These are phyloP conservation scores for Aphelenchoides bicaudatus DNA, from an alignment of 2,888 invertebrate species.

Conservation along the genomic window DNA sequence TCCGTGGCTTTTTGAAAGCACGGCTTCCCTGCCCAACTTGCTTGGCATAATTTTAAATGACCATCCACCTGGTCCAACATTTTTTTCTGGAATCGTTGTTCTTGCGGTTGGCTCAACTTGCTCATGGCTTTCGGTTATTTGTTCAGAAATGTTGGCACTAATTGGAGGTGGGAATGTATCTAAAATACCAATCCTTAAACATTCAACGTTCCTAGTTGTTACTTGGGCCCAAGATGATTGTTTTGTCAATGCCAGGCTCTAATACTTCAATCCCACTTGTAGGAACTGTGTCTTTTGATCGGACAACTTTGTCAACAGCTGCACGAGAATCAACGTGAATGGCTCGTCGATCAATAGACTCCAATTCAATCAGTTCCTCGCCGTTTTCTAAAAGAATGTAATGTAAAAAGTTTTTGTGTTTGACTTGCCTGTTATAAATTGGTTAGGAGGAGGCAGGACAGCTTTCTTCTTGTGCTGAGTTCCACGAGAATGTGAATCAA, in stretches of 20 bases:
- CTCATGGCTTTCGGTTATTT: neutral
- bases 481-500: slow-evolving; percentile 4
- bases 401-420: too few relatives aligned
- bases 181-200: neutral
- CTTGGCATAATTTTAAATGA: slow-evolving; percentile 16
- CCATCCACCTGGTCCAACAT: slow-evolving; percentile 8
- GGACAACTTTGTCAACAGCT: too few relatives aligned
- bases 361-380: slow-evolving; percentile 13
- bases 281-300: too few relatives aligned
- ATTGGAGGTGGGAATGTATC: neutral
- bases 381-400: neutral
- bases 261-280: neutral
- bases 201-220: neutral
- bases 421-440: too few relatives aligned
- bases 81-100: slow-evolving; percentile 11
- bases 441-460: slow-evolving; percentile 7
- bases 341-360: neutral
- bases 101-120: slow-evolving; percentile 2
- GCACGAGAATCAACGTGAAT: too few relatives aligned
- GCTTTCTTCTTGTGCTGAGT: too few relatives aligned
- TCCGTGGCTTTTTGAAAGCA: neutral
- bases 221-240: neutral
- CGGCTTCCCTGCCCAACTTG: neutral
- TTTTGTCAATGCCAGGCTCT: neutral
- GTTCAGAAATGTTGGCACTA: too few relatives aligned